These are phyloP conservation scores for Erannis defoliaria DNA, from an alignment of 2,888 invertebrate species.

Conservation along the genomic window DNA sequence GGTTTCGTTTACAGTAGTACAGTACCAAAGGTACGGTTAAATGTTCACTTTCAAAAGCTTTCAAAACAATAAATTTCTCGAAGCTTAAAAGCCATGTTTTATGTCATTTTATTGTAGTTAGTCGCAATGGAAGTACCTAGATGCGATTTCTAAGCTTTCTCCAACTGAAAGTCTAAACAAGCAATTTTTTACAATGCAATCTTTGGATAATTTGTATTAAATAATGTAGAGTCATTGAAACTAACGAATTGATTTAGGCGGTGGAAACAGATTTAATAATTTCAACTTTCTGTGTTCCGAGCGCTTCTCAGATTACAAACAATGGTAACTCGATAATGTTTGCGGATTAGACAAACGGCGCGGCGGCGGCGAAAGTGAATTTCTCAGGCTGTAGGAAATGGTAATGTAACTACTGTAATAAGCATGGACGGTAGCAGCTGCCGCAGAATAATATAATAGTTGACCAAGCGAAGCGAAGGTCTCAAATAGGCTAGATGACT, in stretches of 20 bases:
- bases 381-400: constrained; percentile 76
- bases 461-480: no score
- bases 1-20: no score
- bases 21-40: no score
- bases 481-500: no score
- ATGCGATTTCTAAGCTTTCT: constrained; percentile 20
- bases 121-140: constrained; percentile 7
- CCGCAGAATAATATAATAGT: not conserved
- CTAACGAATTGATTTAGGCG: constrained; percentile 30
- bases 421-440: constrained; percentile 45
- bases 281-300: constrained; percentile 32
- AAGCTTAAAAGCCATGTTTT: not conserved
- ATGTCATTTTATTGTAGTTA: constrained; percentile 3
- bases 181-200: constrained; percentile 4
- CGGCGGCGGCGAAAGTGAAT: constrained; percentile 84
- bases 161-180: constrained; percentile 22
- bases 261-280: constrained; percentile 20
- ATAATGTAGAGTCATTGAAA: constrained; percentile 34
- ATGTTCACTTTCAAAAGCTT: no score
- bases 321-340: constrained; percentile 43
- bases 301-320: constrained; percentile 42
- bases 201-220: constrained; percentile 12
- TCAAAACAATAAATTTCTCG: no score
- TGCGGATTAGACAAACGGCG: constrained; percentile 58
- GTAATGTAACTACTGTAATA: constrained; percentile 67